Percentiles rank a stretch among this genome's conserved stretches.
Evolutionary conservation across 2,113 vertebrate genomes (phyloP).

Genomic region (Odocoileus hemionus): DNA sequence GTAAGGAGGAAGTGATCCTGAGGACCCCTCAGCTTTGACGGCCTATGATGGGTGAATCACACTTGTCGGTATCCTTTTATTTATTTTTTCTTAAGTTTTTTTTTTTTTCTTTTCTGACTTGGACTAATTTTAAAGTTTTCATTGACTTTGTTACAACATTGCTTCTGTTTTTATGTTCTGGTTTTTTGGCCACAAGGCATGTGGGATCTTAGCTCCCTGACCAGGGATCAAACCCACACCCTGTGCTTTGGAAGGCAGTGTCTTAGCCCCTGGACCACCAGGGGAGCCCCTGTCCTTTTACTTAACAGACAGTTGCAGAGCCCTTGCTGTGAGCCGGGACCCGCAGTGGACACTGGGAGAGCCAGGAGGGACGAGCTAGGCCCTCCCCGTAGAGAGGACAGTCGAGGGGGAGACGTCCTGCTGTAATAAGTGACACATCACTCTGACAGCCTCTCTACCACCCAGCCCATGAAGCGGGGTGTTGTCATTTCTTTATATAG

Average conservation of each 20-base stretch:
- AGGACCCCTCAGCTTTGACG: background rate
- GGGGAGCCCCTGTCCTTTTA: background rate
- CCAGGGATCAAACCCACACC: background rate
- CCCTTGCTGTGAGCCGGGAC: background rate
- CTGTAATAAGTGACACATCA: fast-evolving
- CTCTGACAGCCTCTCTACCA: background rate
- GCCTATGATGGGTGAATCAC: background rate
- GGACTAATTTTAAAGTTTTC: background rate
- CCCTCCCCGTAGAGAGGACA: background rate
- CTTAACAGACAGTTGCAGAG: background rate
- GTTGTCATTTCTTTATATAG: background rate
- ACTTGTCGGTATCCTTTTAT: background rate
- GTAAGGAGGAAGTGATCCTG: background rate
- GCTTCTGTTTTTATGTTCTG: background rate
- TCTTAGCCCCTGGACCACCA: background rate
- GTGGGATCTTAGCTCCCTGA: background rate
- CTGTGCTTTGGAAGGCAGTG: background rate
- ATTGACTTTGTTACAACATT: background rate
- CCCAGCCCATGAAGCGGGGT: fast-evolving
- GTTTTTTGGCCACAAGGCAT: background rate
- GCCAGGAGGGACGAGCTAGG: fast-evolving
- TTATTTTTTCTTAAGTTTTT: background rate
- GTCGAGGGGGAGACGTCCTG: fast-evolving
- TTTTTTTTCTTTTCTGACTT: background rate
- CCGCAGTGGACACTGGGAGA: background rate